Conservation (phyloP, 2,797 vertebrate species). For the Coluber constrictor region DNA sequence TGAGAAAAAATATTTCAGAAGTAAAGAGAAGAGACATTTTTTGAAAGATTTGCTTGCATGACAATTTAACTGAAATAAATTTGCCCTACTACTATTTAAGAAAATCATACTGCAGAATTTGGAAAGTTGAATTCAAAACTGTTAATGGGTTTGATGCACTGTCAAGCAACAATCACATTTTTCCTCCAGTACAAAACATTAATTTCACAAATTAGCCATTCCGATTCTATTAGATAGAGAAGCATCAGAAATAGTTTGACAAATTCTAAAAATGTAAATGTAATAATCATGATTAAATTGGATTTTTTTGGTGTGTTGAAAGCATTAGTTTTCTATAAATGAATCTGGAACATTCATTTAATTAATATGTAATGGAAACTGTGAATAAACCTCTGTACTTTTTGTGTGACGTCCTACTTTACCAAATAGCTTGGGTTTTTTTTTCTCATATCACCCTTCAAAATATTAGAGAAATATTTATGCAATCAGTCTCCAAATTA, state of each 20-base stretch:
- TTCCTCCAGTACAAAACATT: not conserved
- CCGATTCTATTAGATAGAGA: not conserved
- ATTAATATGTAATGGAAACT: not conserved
- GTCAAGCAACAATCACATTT: not conserved
- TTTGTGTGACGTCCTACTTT: not conserved
- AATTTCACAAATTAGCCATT: not conserved
- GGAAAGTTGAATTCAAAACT: not conserved
- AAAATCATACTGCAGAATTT: not conserved
- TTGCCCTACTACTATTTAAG: slow-evolving; percentile 9
- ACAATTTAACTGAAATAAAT: slow-evolving; percentile 8
- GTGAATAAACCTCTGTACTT: not conserved
- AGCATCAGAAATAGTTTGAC: not conserved
- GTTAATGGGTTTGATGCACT: not conserved
- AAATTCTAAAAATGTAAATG: not conserved
- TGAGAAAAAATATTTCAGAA: slow-evolving; percentile 15
- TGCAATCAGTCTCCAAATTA: not conserved
- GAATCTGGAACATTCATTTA: not conserved
- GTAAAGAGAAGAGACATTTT: not conserved
- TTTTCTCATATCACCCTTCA: not conserved
- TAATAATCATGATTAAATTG: not conserved
- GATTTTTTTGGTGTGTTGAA: not conserved
- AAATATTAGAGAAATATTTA: not conserved
- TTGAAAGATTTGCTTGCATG: slow-evolving; percentile 6
- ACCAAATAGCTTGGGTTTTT: not conserved
- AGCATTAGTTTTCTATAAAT: not conserved